Conservation (phyloP, 2,888 invertebrate species). For the Emesis castigata region DNA sequence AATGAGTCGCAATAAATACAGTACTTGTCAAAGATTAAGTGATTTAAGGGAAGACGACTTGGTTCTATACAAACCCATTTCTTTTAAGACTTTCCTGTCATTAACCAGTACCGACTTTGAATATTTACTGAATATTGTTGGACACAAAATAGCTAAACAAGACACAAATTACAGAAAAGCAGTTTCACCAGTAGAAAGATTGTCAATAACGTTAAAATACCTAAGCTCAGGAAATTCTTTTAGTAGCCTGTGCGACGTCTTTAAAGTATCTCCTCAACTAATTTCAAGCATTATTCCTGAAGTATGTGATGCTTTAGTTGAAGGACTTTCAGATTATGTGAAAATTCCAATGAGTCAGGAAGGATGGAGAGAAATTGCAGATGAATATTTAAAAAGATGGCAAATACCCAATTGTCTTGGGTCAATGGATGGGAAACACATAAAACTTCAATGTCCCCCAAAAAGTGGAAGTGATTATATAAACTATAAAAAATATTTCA, state of each 20-base stretch:
- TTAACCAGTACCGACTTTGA: slow-evolving; percentile 60
- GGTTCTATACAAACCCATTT: slow-evolving; percentile 30
- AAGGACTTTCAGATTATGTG: slow-evolving; percentile 11
- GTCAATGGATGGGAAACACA: slow-evolving; percentile 60
- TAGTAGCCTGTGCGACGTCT: slow-evolving; percentile 15
- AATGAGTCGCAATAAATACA: slow-evolving; percentile 4
- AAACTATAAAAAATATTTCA: slow-evolving; percentile 54
- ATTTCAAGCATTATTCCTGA: slow-evolving; percentile 16
- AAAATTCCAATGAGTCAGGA: slow-evolving; percentile 19
- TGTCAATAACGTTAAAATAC: slow-evolving; percentile 17
- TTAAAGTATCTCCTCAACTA: slow-evolving; percentile 20
- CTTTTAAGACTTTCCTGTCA: slow-evolving; percentile 22
- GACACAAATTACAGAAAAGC: slow-evolving; percentile 49
- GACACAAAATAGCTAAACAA: slow-evolving; percentile 62
- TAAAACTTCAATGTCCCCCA: slow-evolving; percentile 49
- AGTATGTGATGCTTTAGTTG: slow-evolving; percentile 18
- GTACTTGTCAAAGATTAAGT: slow-evolving; percentile 24
- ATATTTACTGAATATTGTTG: slow-evolving; percentile 64
- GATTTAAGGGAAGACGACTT: slow-evolving; percentile 27
- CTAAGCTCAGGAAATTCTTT: slow-evolving; percentile 10
- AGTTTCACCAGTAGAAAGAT: slow-evolving; percentile 40
- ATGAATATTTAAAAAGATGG: slow-evolving; percentile 34
- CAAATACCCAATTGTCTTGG: slow-evolving; percentile 48
- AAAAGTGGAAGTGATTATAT: slow-evolving; percentile 47
- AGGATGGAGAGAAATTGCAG: slow-evolving; percentile 45